Conservation (phyloP, 1,140 invertebrate genomes). For the Cecropterus lyciades region DNA sequence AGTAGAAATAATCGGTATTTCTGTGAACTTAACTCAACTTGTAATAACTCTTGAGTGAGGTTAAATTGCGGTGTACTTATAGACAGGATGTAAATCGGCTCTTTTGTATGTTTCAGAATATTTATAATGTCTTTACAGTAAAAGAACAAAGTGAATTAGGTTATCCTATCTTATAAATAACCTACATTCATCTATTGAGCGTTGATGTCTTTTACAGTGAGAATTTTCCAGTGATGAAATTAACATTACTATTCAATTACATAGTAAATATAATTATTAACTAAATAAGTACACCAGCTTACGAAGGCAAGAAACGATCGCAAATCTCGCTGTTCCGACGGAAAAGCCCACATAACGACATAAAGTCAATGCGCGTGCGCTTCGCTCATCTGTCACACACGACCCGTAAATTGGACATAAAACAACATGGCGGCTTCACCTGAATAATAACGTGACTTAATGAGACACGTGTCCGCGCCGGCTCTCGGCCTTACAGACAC, state of each 20-base stretch:
- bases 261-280: no score
- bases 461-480: constrained; percentile 46
- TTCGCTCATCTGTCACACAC: constrained; percentile 45
- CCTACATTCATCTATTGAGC: neutral
- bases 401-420: constrained; percentile 52
- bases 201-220: constrained; percentile 15
- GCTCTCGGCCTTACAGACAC: constrained; percentile 31
- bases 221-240: neutral
- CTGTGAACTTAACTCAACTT: no score
- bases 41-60: no score
- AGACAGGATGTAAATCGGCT: no score
- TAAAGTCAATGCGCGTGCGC: constrained; percentile 32
- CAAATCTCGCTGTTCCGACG: neutral
- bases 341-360: constrained; percentile 20
- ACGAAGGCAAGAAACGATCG: neutral
- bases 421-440: constrained; percentile 46
- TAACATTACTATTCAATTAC: no score
- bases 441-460: constrained; percentile 57
- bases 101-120: neutral
- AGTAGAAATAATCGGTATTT: no score
- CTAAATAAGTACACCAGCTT: no score
- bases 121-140: neutral
- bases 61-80: no score
- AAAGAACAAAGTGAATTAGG: neutral
- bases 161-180: no score